A percentile compares a stretch with the other conserved stretches of the same genome.
These are phyloP conservation scores for Tursiops truncatus DNA, from an alignment of 2,113 vertebrate genomes.

Conservation along the genomic window DNA sequence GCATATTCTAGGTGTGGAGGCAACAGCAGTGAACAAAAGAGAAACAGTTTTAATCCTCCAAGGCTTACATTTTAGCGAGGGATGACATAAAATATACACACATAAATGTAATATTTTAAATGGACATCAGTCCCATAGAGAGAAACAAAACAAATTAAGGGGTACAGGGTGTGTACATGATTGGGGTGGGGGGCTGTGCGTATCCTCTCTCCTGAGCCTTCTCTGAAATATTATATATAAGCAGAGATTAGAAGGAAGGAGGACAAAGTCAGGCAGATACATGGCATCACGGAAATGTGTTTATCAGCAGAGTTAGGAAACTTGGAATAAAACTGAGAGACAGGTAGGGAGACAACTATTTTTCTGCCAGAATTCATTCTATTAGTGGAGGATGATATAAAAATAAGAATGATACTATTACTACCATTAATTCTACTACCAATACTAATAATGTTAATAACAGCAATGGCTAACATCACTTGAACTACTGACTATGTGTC, in stretches of 20 bases:
- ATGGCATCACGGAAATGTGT: neutral
- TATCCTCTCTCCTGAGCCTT: neutral
- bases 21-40: neutral
- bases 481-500: neutral
- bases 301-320: neutral
- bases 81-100: neutral
- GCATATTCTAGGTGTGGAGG: neutral
- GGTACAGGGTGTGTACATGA: too few relatives aligned
- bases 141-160: neutral
- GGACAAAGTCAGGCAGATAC: accelerated
- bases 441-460: too few relatives aligned
- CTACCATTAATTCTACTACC: neutral
- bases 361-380: neutral
- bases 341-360: neutral
- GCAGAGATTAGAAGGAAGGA: neutral
- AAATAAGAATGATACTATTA: neutral
- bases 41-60: neutral
- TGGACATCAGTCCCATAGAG: neutral
- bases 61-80: neutral
- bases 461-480: too few relatives aligned
- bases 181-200: accelerated
- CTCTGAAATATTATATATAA: neutral
- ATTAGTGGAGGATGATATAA: neutral
- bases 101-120: neutral
- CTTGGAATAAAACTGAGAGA: neutral